Evolutionary conservation across 2,797 vertebrate species (phyloP), one percentile per base, ranked within the genome.

Genomic region (Melanotaenia maccullochi): DNA sequence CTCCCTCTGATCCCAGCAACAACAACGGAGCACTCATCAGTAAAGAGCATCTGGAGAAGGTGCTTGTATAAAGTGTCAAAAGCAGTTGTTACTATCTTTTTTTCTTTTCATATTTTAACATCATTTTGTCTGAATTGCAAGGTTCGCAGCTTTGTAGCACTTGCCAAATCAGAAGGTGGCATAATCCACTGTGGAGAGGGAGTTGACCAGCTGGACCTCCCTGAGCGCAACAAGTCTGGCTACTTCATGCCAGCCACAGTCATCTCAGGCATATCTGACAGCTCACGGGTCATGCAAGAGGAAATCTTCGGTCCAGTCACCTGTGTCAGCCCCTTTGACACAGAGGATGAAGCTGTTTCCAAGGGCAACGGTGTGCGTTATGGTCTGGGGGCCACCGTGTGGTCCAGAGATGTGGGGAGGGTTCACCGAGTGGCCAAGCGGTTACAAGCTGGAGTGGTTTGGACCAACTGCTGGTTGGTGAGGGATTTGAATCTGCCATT

Each of bases 301-400:
- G 98, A 99, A 94, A 98, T 99, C 84, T 99, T 99, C 47, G 98
- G 98, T 28, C 98, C 98, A 0, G 96, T 99, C 85, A 95, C 96
- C 0, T 99, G 98, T 42, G 78, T 99, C 44, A 93, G 94, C 68
- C 90, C 94, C 20, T 99, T 99, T 58, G 96, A 97, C 80, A 94
- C 90, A 0, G 98, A 99, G 92, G 96, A 97, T 2, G 97, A 99
- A 87, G 98, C 94, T 14, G 93, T 99, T 4, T 42, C 85, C 61
- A 95, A 93, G 87, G 97, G 95, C 56, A 99, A 99, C 0, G 78
- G 71, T 0, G 96, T 98, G 57, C 97, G 96, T 51, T 99, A 97
- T 0, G 98, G 98, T 6, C 90, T 99, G 77, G 93, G 94, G 2
- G 97, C 97, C 57, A 95, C 95, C 0, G 94, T 99, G 47, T 99